Conservation (phyloP, 37 sponge, comb jelly and placozoan species). For the Ephydatia muelleri region DNA sequence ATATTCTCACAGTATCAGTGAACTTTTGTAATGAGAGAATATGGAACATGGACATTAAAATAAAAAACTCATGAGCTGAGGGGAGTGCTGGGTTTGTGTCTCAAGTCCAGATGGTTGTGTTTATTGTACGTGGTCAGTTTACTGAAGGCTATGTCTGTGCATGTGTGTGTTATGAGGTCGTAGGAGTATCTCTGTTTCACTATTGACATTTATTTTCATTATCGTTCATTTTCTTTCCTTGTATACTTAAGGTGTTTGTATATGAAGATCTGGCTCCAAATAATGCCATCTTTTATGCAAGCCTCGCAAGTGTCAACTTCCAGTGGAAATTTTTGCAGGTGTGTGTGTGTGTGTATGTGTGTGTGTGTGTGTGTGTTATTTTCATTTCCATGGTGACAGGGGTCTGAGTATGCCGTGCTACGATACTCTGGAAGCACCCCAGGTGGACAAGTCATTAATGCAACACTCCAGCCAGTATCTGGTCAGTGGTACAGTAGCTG, state of each 20-base stretch:
- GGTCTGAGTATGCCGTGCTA: constrained; percentile 61
- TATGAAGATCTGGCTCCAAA: constrained; percentile 11
- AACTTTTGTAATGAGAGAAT: too few species aligned
- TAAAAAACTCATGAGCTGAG: too few species aligned
- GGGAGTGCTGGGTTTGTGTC: too few species aligned
- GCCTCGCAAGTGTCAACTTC: neutral
- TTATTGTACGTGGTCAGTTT: too few species aligned
- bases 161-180: too few species aligned
- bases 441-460: neutral
- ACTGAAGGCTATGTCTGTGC: too few species aligned
- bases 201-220: too few species aligned
- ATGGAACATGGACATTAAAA: too few species aligned
- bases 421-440: constrained; percentile 56
- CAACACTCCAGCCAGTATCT: constrained; percentile 10
- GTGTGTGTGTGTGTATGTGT: neutral
- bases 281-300: constrained; percentile 5
- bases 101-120: too few species aligned
- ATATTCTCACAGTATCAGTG: too few species aligned
- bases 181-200: too few species aligned
- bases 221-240: neutral
- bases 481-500: constrained; percentile 15
- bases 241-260: neutral
- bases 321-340: neutral
- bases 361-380: neutral
- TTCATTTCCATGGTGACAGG: neutral